A percentile compares a stretch with the other conserved stretches of the same genome.
These are phyloP conservation scores for Etheostoma nigrum DNA, from an alignment of 2,797 vertebrate species.

Conservation along the genomic window DNA sequence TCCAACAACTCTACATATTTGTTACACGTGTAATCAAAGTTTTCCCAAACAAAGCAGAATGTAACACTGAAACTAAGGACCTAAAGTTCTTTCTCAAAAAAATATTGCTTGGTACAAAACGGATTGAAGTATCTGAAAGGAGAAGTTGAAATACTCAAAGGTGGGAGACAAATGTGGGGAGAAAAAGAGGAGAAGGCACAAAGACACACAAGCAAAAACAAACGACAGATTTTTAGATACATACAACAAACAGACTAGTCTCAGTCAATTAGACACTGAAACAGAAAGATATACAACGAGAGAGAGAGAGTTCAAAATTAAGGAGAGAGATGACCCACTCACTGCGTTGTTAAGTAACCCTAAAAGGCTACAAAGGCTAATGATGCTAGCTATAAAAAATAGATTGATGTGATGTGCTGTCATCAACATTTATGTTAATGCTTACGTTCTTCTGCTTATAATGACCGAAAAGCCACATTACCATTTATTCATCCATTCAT, in stretches of 20 bases:
- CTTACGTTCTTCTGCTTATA: slow-evolving; percentile 10
- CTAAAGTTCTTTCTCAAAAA: background rate
- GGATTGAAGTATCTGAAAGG: background rate
- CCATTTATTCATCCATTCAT: background rate
- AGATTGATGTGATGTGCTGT: slow-evolving; percentile 21
- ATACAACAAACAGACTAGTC: background rate
- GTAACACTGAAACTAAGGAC: background rate
- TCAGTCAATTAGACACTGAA: slow-evolving; percentile 10
- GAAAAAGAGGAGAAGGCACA: background rate
- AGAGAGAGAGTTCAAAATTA: slow-evolving; percentile 6
- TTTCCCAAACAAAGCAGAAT: slow-evolving; percentile 9
- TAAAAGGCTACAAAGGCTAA: slow-evolving; percentile 25
- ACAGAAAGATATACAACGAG: background rate
- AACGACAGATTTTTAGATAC: background rate
- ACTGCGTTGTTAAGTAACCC: slow-evolving; percentile 15
- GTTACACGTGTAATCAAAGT: slow-evolving; percentile 3
- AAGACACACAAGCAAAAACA: slow-evolving; percentile 6
- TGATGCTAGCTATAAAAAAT: background rate
- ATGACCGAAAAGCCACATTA: slow-evolving; percentile 19
- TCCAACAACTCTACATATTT: background rate
- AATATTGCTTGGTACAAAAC: background rate
- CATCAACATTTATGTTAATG: slow-evolving; percentile 39
- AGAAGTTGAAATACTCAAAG: background rate
- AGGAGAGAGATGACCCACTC: slow-evolving; percentile 9
- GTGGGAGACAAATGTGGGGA: background rate